Base-by-base conservation (phyloP, 2,113 vertebrate genomes). In the Hyaena hyaena region DNA sequence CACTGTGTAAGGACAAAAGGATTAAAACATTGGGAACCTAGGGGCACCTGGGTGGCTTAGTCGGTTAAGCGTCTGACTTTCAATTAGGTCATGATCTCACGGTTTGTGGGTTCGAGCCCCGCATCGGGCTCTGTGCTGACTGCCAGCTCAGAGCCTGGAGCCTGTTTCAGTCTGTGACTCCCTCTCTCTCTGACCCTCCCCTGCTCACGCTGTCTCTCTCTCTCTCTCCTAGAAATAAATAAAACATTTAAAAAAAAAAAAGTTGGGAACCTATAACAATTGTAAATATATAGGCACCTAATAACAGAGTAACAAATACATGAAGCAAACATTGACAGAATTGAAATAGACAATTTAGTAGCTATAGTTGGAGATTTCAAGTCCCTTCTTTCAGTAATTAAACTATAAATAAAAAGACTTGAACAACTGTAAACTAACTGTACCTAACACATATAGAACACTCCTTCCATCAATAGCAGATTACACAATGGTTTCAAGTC, bases 351-450 rank as follows among this genome's bases (percentile, higher is more conserved):
- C 43, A 87, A 81, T 23, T 88, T 66, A 45, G 23, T 74, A 66
- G 87, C 66, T 58, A 48, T 66, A 88, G 28, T 65, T 39, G 7
- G 65, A 95, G 19, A 86, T n/a, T 84, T 88, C 83, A 84, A 84
- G 5, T 79, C 43, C 10, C 14, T 84, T 92, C 35, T 88, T 9
- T 84, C 79, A 89, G 43, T 86, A 65, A 84, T 79, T 68, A 61
- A 85, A 90, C 66, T 74, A 66, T 55, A 82, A 55, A 93, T 89
- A 84, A 83, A 93, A 76, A 90, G 28, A 48, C 21, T 61, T 43
- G 43, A 74, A 84, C 15, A 66, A n/a, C 11, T 48, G 26, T 76
- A 28, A 58, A 19, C 2, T 19, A 84, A 48, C 35, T 26, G 11
- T 16, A 45, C 31, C 26, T n/a, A 55, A 81, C 5, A 53, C 28